Evolutionary conservation across 2,113 vertebrate species (phyloP).

Genomic region (Lota lota): DNA sequence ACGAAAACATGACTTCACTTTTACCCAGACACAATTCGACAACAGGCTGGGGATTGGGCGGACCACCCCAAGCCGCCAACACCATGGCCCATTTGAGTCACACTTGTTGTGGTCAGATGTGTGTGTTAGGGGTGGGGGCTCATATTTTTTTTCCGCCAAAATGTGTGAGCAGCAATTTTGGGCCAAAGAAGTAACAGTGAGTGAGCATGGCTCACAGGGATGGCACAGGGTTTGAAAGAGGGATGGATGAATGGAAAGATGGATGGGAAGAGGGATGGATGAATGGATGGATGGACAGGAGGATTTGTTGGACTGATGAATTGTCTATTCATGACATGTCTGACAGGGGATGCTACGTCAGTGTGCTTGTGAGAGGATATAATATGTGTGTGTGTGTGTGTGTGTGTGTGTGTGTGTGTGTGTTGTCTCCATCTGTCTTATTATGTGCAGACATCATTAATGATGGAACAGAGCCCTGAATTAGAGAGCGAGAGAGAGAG

Average conservation of each 20-base stretch:
- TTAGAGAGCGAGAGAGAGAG: not conserved
- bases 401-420: conserved; percentile 10
- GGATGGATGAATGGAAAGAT: too few relatives aligned
- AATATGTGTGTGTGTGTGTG: conserved; percentile 8
- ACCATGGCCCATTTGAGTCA: conserved; percentile 39
- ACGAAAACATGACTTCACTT: conserved; percentile 60
- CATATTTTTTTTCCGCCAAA: too few relatives aligned
- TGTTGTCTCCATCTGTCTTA: conserved; percentile 35
- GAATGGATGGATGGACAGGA: too few relatives aligned
- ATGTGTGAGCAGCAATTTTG: too few relatives aligned
- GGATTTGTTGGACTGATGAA: conserved; percentile 15
- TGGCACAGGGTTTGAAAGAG: too few relatives aligned
- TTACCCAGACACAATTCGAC: conserved; percentile 54
- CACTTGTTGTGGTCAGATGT: conserved; percentile 34
- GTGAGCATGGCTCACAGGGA: not conserved
- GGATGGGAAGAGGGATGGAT: too few relatives aligned
- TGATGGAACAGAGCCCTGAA: conserved; percentile 37
- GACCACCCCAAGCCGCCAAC: conserved; percentile 26
- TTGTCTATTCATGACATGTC: conserved; percentile 17
- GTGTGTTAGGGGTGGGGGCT: not conserved
- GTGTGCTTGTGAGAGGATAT: not conserved
- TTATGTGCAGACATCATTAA: conserved; percentile 40
- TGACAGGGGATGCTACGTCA: conserved; percentile 31
- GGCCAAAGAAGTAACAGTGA: too few relatives aligned
- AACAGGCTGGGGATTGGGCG: conserved; percentile 47